A percentile compares a stretch with the other conserved stretches of the same genome.
phyloP scores from a whole-genome alignment of 2,797 vertebrate species.

The Aselliscus stoliczkanus region DNA sequence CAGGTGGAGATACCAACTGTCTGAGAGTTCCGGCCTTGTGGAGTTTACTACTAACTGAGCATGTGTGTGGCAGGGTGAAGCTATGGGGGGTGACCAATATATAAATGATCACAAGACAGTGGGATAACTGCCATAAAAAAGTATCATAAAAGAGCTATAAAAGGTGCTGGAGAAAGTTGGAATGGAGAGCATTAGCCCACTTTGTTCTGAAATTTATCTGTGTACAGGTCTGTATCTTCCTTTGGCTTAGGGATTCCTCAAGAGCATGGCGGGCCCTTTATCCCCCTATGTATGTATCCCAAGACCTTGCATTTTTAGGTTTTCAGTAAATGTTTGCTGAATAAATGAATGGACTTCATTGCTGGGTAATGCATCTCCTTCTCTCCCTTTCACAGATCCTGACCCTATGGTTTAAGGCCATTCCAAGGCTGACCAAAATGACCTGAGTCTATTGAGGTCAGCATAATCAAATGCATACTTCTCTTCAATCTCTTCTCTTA shows the following conservation, averaged over 20 bases:
- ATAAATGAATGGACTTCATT: background rate
- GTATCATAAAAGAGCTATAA: background rate
- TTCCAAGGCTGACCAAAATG: background rate
- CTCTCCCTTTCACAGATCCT: background rate
- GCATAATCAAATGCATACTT: background rate
- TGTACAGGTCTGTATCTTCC: background rate
- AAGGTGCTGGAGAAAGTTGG: background rate
- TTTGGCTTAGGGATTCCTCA: background rate
- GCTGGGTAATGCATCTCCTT: background rate
- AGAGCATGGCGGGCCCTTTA: background rate
- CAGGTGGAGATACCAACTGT: background rate
- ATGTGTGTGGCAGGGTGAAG: background rate
- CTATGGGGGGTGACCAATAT: no score
- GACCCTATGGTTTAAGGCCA: background rate
- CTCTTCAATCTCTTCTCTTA: background rate
- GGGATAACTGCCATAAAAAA: background rate
- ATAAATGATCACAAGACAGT: background rate
- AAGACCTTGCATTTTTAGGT: background rate
- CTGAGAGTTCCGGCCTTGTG: background rate
- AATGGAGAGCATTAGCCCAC: background rate
- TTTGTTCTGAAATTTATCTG: background rate
- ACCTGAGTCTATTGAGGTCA: background rate
- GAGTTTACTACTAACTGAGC: background rate
- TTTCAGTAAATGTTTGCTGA: background rate
- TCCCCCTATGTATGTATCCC: no score